Base-by-base conservation (phyloP, 2,797 vertebrate genomes). In the Knipowitschia caucasica region DNA sequence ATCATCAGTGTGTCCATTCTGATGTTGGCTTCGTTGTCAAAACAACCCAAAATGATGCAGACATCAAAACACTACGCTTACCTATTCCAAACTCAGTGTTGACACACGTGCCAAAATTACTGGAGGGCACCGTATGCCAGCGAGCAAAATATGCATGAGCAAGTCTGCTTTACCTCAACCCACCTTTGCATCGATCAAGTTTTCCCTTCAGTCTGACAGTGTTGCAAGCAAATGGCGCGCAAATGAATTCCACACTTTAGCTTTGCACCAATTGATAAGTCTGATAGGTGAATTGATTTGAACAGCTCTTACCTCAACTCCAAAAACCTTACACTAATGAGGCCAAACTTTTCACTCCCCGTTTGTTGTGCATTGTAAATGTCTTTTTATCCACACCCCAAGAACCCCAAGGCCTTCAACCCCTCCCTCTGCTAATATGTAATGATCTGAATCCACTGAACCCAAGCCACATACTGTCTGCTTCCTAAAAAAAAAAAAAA, bases 261-360 rank as follows among this genome's bases (percentile, higher is more conserved):
- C 20, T 14, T 31, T 6, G 4, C 12, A 9, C 5, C 17, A 9
- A n/a, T n/a, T 49, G 46, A 49, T 49, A 20, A 33, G 46, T 20
- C 29, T 23, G 29, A 33, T n/a, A n/a, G 12, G 1, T 9, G 20
- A 33, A 33, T 47, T 31, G 45, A 30, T 47, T 30, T 20, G 9
- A 27, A 33, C 17, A 23, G 10, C 45, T 20, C 45, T 20, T 30
- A 31, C 18, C 12, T 23, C 45, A 33, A 4, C 29, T 49, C 15
- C 45, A 31, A 49, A 20, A 31, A 14, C 46, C 20, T 49, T 18
- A 33, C 20, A n/a, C 46, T 49, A 49, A 49, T 49, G 46, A 49
- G 46, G 46, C 34, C 46, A 34, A 33, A 49, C 46, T 33, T 23
- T 15, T 49, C 14, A 7, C 30, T 34, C 18, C 31, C 45, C n/a